These are phyloP conservation scores for Folsomia candida DNA, from an alignment of 2,888 invertebrate genomes.

Conservation along the genomic window DNA sequence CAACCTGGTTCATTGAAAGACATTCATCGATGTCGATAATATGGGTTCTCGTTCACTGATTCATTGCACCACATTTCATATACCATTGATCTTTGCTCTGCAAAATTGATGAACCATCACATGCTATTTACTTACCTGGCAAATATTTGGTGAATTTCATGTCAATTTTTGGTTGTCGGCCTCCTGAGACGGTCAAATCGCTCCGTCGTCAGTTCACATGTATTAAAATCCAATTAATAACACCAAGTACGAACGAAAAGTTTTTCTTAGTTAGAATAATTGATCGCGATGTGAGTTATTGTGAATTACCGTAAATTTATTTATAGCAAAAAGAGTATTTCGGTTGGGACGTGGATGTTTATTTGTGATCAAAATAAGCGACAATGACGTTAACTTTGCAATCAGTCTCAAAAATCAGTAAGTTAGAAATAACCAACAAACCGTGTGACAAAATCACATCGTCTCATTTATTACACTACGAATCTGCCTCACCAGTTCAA, in stretches of 20 bases:
- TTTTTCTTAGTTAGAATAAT: not conserved
- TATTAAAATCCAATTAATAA: too few species aligned
- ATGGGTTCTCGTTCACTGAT: conserved; percentile 6
- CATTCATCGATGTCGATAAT: conserved; percentile 14
- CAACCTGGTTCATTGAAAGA: not conserved
- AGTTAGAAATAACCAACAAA: not conserved
- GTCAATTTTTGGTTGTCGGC: conserved; percentile 11
- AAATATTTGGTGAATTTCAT: not conserved
- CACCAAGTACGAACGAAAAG: too few species aligned
- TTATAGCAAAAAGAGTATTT: not conserved
- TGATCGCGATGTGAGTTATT: too few species aligned
- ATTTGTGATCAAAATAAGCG: not conserved
- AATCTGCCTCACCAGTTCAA: not conserved
- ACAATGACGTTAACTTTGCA: not conserved
- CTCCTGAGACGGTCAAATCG: conserved; percentile 8
- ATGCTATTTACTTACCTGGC: conserved; percentile 4
- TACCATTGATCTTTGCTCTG: conserved; percentile 48
- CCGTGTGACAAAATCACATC: not conserved
- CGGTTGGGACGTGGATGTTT: not conserved
- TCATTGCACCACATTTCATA: conserved; percentile 39
- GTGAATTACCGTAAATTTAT: too few species aligned
- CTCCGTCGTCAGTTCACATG: too few species aligned
- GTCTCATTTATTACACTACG: not conserved
- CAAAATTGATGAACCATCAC: conserved; percentile 26
- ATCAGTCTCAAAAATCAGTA: not conserved